Base-by-base conservation (phyloP, 2,113 vertebrate species). In the Electrona antarctica region DNA sequence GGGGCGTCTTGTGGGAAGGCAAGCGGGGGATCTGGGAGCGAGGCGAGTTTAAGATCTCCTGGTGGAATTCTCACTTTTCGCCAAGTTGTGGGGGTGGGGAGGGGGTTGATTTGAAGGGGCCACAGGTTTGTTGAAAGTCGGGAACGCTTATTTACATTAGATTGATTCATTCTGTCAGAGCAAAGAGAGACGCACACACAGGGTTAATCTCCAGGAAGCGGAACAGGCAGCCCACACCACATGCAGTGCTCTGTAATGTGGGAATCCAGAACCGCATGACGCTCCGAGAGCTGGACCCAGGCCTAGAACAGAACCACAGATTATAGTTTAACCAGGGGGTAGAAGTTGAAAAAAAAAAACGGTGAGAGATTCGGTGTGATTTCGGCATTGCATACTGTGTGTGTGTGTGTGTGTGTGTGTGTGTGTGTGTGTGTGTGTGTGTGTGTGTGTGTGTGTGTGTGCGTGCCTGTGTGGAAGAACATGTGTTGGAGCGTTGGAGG, bases 231-330 rank as follows among this genome's bases (percentile, higher is more conserved):
- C 77, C 91, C 76, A 88, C 83, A 86, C 86, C 88, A 85, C 90
- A 90, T 88, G 88, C 76, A 77, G 74, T 55, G 83, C 83, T 80
- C 89, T 93, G 80, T 91, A 82, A 90, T 93, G 90, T 93, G 90
- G 92, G 89, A 91, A 90, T 70, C 76, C 70, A 78, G 71, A 78
- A 88, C 89, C 90, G 73, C 91, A 92, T 83, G 78, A 83, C 58
- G 82, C 71, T 78, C 67, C 69, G 82, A 81, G 80, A 60, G 71
- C 78, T 87, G 89, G 87, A 90, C 82, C 72, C 48, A 64, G 70
- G 82, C 86, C 83, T 81, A 71, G 88, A 87, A 78, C 73, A 60
- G 73, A 85, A 88, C 80, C 87, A 67, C 88, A 85, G 79, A 85
- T 86, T 79, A 75, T 29, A 88, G 82, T 88, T 80, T 79, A 87